Conservation (phyloP, 2,888 invertebrate species). For the Plagodis pulveraria region DNA sequence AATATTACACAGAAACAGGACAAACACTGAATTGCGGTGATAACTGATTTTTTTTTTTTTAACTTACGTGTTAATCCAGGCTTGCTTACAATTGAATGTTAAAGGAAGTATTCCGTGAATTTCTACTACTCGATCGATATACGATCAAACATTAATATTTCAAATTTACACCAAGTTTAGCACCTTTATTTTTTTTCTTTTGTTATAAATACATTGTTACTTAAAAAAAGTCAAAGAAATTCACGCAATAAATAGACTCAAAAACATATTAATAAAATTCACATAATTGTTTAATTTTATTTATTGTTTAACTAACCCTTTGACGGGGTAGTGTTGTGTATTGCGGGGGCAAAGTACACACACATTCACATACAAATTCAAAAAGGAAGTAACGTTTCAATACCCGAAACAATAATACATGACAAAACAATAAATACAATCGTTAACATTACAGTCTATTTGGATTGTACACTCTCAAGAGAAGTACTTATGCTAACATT, state of each 20-base stretch:
- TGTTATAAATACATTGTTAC: too few species aligned
- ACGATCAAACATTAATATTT: too few species aligned
- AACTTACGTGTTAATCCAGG: constrained; percentile 69
- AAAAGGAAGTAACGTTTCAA: constrained; percentile 78
- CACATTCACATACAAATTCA: constrained; percentile 76
- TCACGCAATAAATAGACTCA: constrained; percentile 11
- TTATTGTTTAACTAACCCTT: constrained; percentile 79
- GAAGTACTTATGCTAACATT: constrained; percentile 60
- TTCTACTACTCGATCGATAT: constrained; percentile 4
- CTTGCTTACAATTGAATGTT: constrained; percentile 45
- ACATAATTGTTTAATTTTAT: constrained; percentile 53
- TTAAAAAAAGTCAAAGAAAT: constrained; percentile 8
- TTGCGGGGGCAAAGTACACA: constrained; percentile 72
- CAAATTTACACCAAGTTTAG: not conserved
- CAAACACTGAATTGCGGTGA: constrained; percentile 30
- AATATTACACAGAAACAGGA: constrained; percentile 22
- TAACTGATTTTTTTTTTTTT: constrained; percentile 17
- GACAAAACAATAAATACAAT: constrained; percentile 51
- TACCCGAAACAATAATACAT: constrained; percentile 65
- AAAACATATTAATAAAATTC: constrained; percentile 36
- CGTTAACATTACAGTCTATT: constrained; percentile 78
- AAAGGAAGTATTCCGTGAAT: constrained; percentile 16
- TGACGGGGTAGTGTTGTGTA: constrained; percentile 64
- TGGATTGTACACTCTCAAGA: constrained; percentile 80
- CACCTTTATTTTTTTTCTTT: too few species aligned